phyloP scores from a whole-genome alignment of 2,797 vertebrate species.

The Neosilurus hyrtlii region DNA sequence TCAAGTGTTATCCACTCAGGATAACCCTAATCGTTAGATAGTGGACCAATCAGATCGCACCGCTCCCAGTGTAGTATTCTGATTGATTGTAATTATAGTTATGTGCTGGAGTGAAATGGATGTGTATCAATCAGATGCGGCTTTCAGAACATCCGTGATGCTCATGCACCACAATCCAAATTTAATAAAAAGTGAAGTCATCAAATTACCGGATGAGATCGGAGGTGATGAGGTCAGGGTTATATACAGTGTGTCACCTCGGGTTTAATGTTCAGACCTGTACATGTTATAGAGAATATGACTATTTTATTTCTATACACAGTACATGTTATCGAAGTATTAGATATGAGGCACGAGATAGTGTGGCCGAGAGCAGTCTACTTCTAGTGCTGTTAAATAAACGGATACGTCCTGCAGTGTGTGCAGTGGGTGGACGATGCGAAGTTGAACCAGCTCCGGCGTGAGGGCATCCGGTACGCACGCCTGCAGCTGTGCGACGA shows the following conservation, averaged over 20 bases:
- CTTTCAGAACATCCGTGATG: neutral
- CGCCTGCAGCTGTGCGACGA: conserved; percentile 91
- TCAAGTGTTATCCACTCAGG: too few relatives aligned
- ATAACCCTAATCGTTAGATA: too few relatives aligned
- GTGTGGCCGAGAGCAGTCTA: neutral
- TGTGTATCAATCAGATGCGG: neutral
- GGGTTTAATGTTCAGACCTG: too few relatives aligned
- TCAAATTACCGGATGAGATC: too few relatives aligned
- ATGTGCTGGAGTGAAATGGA: neutral
- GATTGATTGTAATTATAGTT: neutral
- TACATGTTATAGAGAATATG: too few relatives aligned
- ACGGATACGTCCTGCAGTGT: conserved; percentile 59
- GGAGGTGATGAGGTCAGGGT: too few relatives aligned
- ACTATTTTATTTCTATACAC: neutral
- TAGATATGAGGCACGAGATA: neutral
- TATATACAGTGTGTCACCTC: too few relatives aligned
- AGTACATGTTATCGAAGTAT: neutral
- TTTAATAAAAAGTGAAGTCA: too few relatives aligned
- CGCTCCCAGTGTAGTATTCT: too few relatives aligned
- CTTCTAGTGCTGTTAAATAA: neutral
- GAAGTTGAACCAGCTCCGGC: conserved; percentile 96
- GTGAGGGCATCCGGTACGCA: conserved; percentile 93
- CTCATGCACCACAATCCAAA: neutral
- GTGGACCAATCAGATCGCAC: too few relatives aligned
- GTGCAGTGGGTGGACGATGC: conserved; percentile 91